A percentile compares a stretch with the other conserved stretches of the same genome.
These are phyloP conservation scores for Dicrurus megarhynchus DNA, from an alignment of 2,113 vertebrate genomes.

Conservation along the genomic window DNA sequence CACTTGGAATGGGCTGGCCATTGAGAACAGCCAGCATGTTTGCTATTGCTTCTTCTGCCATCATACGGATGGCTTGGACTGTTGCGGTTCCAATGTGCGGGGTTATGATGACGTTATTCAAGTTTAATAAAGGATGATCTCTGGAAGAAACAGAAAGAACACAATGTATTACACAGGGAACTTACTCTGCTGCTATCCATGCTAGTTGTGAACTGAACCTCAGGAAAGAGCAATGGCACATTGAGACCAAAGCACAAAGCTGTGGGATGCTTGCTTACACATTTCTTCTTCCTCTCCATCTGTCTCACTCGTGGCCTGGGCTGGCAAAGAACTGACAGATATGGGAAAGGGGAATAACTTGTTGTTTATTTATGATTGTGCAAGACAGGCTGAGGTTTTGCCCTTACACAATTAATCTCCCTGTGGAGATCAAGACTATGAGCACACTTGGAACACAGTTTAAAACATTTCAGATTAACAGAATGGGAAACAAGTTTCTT, in stretches of 20 bases:
- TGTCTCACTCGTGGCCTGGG: rapidly evolving
- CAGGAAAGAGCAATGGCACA: neutral
- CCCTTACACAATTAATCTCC: neutral
- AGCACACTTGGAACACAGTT: neutral
- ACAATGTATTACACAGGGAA: neutral
- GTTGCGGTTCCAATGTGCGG: conserved; percentile 73
- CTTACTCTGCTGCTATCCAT: neutral
- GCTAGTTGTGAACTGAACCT: neutral
- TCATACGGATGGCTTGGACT: neutral
- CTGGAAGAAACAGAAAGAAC: conserved; percentile 51
- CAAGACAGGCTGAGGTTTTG: neutral
- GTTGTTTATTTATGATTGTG: neutral
- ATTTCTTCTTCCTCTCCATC: neutral
- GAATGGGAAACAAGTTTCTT: neutral
- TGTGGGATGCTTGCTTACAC: neutral
- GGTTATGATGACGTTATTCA: conserved; percentile 66
- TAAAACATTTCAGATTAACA: neutral
- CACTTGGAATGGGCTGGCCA: conserved; percentile 58
- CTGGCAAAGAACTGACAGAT: neutral
- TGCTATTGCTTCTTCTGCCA: conserved; percentile 62
- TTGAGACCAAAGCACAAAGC: neutral
- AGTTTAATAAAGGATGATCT: conserved; percentile 64
- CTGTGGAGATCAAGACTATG: neutral
- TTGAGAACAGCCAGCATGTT: conserved; percentile 64
- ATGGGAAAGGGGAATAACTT: neutral